Conservation (phyloP, 2,888 invertebrate genomes). For the Pantelozetes paolii region DNA sequence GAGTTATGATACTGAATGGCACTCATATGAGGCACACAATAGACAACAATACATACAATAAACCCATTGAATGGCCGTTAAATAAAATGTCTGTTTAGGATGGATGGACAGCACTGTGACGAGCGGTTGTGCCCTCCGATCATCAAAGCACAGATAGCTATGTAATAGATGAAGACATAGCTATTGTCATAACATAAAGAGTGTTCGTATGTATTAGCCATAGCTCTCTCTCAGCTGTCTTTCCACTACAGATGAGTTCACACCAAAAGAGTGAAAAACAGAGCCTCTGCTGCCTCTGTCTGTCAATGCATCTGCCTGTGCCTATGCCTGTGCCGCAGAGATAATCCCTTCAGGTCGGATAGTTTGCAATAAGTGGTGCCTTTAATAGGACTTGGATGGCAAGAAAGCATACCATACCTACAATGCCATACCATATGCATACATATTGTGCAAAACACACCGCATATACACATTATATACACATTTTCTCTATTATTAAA, state of each 20-base stretch:
- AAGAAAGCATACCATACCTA: conserved; percentile 22
- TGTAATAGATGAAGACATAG: conserved; percentile 33
- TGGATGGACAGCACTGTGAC: conserved; percentile 17
- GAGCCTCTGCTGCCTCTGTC: conserved; percentile 10
- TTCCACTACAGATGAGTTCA: conserved; percentile 34
- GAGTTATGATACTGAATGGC: not conserved
- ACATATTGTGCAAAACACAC: conserved; percentile 26
- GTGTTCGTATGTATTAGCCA: conserved; percentile 1
- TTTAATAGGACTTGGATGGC: conserved; percentile 9
- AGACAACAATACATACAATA: not conserved
- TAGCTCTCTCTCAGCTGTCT: conserved; percentile 32
- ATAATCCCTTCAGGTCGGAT: conserved; percentile 34
- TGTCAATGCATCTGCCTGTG: conserved; percentile 17
- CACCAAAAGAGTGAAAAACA: conserved; percentile 35
- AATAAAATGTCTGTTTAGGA: conserved; percentile 30
- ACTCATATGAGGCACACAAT: not conserved
- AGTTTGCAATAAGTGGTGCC: conserved; percentile 24
- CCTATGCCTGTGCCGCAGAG: not conserved
- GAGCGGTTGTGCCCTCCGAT: not conserved
- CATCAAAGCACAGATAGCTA: not conserved
- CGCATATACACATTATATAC: not conserved
- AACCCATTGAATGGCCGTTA: conserved; percentile 12
- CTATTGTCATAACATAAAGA: conserved; percentile 35
- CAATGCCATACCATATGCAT: conserved; percentile 1
- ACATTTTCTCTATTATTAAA: conserved; percentile 8